These are phyloP conservation scores for Platysternon megacephalum DNA, from an alignment of 2,113 vertebrate species.

Conservation along the genomic window DNA sequence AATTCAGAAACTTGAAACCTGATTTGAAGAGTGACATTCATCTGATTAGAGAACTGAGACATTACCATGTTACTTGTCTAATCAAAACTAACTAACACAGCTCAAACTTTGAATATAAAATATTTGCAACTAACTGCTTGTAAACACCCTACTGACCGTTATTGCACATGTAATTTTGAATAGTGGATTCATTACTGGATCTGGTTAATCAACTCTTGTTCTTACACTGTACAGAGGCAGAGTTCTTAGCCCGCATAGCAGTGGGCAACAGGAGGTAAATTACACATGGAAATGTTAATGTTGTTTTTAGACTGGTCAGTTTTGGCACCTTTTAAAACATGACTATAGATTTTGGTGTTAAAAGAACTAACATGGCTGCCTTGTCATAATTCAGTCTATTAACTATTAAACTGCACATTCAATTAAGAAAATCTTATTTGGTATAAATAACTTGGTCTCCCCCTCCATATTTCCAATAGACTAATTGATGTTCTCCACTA, in stretches of 20 bases:
- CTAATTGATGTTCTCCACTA: background rate
- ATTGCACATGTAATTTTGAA: background rate
- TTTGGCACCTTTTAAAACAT: background rate
- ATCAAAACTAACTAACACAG: background rate
- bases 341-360: background rate
- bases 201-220: background rate
- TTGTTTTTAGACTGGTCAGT: background rate
- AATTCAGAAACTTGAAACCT: background rate
- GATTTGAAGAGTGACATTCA: background rate
- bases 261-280: background rate
- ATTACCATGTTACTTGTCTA: accelerated
- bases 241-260: background rate
- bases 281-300: background rate
- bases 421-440: background rate
- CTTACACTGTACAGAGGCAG: background rate
- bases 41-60: background rate
- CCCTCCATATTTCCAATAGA: background rate
- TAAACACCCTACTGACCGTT: background rate
- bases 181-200: background rate
- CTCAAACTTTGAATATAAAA: background rate
- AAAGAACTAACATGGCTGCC: background rate
- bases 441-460: background rate
- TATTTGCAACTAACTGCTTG: background rate
- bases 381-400: background rate
- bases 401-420: background rate